Evolutionary conservation across 2,888 invertebrate species (phyloP).

Genomic region (Cerastis rubricosa): DNA sequence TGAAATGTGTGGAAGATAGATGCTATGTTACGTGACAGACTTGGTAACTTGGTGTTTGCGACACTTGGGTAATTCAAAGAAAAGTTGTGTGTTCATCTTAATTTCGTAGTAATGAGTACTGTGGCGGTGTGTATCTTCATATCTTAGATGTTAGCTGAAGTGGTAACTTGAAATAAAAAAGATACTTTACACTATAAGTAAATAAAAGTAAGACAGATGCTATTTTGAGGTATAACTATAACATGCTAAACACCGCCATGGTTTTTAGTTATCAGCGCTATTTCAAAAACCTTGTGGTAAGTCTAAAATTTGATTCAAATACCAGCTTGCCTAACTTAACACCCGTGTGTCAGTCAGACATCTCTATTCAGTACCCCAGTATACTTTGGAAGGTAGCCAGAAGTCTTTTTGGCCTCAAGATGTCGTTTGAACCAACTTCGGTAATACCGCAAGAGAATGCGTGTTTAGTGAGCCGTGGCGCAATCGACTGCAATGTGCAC

Average conservation of each 20-base stretch:
- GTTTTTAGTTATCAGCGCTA: not conserved
- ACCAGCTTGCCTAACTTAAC: conserved; percentile 17
- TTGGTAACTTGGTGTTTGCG: conserved; percentile 16
- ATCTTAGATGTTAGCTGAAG: not conserved
- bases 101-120: not conserved
- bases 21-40: conserved; percentile 31
- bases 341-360: conserved; percentile 74
- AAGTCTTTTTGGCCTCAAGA: conserved; percentile 90
- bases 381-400: conserved; percentile 87
- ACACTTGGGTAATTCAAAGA: conserved; percentile 15
- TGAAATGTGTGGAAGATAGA: conserved; percentile 40
- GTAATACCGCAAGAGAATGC: conserved; percentile 75
- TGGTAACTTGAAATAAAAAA: not conserved
- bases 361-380: conserved; percentile 77
- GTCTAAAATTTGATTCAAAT: not conserved
- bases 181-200: not conserved
- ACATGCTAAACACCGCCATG: not conserved
- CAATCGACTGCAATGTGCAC: conserved; percentile 39
- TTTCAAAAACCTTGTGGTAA: not conserved
- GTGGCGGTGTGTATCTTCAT: not conserved
- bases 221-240: no score
- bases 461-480: conserved; percentile 75
- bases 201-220: no score
- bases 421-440: conserved; percentile 85
- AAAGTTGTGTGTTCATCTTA: not conserved